Evolutionary conservation across 2,888 invertebrate genomes (phyloP), one percentile per base, ranked within the genome.

Genomic region (Ischnus inquisitorius): DNA sequence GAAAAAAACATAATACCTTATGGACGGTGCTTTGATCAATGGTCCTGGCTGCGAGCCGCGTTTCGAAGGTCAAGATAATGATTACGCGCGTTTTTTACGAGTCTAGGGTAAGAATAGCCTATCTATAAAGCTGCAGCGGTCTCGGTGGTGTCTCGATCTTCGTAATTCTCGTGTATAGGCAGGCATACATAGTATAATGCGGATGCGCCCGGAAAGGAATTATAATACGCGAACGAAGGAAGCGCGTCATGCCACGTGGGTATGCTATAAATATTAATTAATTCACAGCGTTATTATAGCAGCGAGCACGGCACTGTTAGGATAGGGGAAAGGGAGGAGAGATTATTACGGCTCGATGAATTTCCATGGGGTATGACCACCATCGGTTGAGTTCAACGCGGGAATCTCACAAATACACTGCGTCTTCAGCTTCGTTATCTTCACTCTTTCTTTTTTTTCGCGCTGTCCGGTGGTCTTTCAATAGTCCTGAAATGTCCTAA

Each of bases 181-280:
- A 41, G 25, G 10, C 6, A 22, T 28, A 60, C 57, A 16, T 41
- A 65, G 41, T 80, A 69, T 76, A 71, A 67, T 28, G 51, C 67
- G 57, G 25, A 77, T 71, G 82, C 60, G 46, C 41, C 57, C 10
- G 67, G 57, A 62, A 79, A 81, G 60, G 39, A 79, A 82, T 74
- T 80, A 74, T 76, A 80, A 85, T 76, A 76, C 62, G 48, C 39
- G 68, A 77, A 76, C 65, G 75, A 62, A 67, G 80, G 74, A 80
- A 83, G 89, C 90, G 86, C 89, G 90, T 91, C 90, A 90, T 88
- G 90, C 89, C 88, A 87, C 88, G 88, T 88, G 87, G 87, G 75
- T 83, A 87, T 74, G 51, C 87, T 90, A 92, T 93, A 92, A 93
- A 93, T 93, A 92, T 93, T 92, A 92, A 93, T 93, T 92, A 92